Conservation (phyloP, 2,113 vertebrate species). For the Butorides virescens region DNA sequence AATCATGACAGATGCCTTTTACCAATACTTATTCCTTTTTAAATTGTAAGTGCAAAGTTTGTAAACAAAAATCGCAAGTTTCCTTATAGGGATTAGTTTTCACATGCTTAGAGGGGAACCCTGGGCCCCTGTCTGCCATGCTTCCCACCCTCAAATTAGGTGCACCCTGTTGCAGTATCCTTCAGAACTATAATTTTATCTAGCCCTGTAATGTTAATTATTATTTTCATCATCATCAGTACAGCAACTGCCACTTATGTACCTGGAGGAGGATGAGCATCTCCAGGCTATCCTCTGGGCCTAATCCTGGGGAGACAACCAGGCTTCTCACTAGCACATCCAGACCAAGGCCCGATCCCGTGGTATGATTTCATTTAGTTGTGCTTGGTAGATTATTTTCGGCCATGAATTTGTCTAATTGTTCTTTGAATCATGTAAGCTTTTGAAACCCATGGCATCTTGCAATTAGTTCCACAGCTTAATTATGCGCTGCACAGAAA, state of each 20-base stretch:
- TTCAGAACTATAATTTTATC: conserved; percentile 1
- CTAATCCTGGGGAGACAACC: not conserved
- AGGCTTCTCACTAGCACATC: not conserved
- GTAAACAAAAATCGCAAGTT: not conserved
- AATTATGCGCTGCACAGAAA: not conserved
- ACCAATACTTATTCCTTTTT: not conserved
- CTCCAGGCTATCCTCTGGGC: not conserved
- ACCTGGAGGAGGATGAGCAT: not conserved
- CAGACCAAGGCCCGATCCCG: not conserved
- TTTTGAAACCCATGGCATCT: not conserved
- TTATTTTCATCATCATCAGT: not conserved
- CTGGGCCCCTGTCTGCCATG: not conserved
- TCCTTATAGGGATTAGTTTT: not conserved
- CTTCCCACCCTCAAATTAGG: not conserved
- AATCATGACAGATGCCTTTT: not conserved
- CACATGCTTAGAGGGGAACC: not conserved
- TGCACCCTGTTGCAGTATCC: not conserved
- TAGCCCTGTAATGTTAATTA: not conserved
- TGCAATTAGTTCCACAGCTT: not conserved
- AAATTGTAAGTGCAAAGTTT: not conserved
- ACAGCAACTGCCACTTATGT: not conserved
- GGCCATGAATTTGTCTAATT: not conserved
- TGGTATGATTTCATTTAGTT: not conserved
- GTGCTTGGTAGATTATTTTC: not conserved
- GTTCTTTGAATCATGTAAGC: not conserved